Evolutionary conservation across 2,797 vertebrate species (phyloP).

Genomic region (Stomatorhinus walkeri): DNA sequence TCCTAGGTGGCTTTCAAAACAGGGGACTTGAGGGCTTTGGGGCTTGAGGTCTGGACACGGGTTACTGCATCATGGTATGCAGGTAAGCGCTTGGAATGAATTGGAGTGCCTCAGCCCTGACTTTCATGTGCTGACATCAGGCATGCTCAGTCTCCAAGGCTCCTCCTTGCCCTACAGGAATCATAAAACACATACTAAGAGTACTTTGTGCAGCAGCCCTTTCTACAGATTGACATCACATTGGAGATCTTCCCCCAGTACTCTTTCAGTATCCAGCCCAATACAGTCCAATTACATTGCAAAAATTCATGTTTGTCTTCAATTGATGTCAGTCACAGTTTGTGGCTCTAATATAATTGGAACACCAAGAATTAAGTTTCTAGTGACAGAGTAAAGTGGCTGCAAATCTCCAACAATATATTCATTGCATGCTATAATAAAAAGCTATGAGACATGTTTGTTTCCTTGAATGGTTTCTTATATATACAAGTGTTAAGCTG

Average conservation of each 20-base stretch:
- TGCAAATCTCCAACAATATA: neutral
- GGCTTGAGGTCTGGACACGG: neutral
- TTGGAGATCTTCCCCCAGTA: neutral
- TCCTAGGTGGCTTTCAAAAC: neutral
- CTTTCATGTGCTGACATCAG: neutral
- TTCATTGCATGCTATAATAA: neutral
- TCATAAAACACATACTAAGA: neutral
- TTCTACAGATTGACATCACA: neutral
- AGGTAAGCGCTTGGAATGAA: neutral
- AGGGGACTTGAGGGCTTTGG: neutral
- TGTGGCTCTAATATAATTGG: neutral
- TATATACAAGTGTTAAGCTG: slow-evolving; percentile 5
- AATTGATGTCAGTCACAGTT: neutral
- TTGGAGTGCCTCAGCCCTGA: neutral
- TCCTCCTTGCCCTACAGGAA: neutral
- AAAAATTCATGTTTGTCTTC: neutral
- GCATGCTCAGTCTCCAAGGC: neutral
- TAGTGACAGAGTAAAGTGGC: neutral
- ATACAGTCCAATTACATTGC: no score
- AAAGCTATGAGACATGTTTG: neutral
- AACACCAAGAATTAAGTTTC: neutral
- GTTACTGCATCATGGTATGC: neutral
- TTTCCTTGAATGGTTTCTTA: neutral
- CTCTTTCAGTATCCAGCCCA: neutral
- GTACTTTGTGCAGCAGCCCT: neutral